Conservation (phyloP, 2,113 vertebrate species). For the Vombatus ursinus region DNA sequence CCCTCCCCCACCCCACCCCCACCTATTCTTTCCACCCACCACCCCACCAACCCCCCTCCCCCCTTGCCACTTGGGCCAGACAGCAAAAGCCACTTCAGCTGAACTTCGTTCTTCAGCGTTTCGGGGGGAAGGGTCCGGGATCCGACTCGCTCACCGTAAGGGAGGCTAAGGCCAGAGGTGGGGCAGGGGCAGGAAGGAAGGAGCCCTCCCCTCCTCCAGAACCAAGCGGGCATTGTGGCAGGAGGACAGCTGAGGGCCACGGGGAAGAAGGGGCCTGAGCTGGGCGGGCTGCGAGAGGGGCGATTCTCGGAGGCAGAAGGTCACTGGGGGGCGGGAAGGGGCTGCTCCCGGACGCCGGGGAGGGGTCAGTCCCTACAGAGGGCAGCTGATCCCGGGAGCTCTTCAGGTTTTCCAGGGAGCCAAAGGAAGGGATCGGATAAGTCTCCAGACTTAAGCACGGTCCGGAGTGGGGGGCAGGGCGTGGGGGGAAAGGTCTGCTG, state of each 20-base stretch:
- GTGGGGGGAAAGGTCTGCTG: background rate
- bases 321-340: slow-evolving; percentile 58
- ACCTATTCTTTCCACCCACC: slow-evolving; percentile 71
- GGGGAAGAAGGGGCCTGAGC: background rate
- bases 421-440: slow-evolving; percentile 62
- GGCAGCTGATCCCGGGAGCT: slow-evolving; percentile 68
- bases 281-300: background rate
- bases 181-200: slow-evolving; percentile 2
- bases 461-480: slow-evolving; percentile 28
- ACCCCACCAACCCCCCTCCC: slow-evolving; percentile 41
- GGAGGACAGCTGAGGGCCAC: slow-evolving; percentile 17
- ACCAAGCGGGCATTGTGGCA: slow-evolving; percentile 11
- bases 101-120: slow-evolving; percentile 76
- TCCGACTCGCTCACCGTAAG: slow-evolving; percentile 3
- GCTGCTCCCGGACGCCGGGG: slow-evolving; percentile 58
- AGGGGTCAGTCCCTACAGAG: slow-evolving; percentile 66
- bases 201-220: slow-evolving; percentile 15
- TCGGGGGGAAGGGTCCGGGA: slow-evolving; percentile 61
- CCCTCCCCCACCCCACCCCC: slow-evolving; percentile 67
- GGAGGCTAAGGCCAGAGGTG: background rate
- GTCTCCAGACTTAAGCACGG: slow-evolving; percentile 17
- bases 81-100: slow-evolving; percentile 65
- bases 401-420: slow-evolving; percentile 58
- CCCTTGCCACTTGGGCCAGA: slow-evolving; percentile 56
- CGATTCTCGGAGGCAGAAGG: slow-evolving; percentile 66